Evolutionary conservation across 2,888 invertebrate species (phyloP).

Genomic region (Drosophila antonietae): DNA sequence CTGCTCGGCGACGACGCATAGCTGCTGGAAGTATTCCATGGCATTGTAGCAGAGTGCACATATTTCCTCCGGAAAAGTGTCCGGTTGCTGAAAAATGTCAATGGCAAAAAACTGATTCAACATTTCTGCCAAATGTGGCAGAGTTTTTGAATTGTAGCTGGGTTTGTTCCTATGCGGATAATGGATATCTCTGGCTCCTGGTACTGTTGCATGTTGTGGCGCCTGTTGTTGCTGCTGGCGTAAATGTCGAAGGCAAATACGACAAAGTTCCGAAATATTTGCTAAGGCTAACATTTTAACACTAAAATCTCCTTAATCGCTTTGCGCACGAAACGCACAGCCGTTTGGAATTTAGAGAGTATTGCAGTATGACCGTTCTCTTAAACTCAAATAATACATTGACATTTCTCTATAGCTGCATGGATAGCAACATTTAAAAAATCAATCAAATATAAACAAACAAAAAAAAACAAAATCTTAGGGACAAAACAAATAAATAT

Average conservation of each 20-base stretch:
- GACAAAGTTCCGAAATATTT: slow-evolving; percentile 75
- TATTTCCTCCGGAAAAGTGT: slow-evolving; percentile 67
- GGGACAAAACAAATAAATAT: no score
- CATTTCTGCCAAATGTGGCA: slow-evolving; percentile 64
- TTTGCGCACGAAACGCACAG: slow-evolving; percentile 47
- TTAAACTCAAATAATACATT: not conserved
- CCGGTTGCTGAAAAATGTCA: slow-evolving; percentile 63
- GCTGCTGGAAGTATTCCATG: slow-evolving; percentile 70
- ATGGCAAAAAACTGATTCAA: slow-evolving; percentile 69
- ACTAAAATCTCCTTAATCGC: slow-evolving; percentile 36
- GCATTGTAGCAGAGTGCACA: slow-evolving; percentile 75
- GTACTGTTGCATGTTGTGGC: slow-evolving; percentile 10
- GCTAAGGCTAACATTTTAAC: slow-evolving; percentile 51
- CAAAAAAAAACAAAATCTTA: no score
- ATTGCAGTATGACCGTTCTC: slow-evolving; percentile 28
- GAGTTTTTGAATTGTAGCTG: slow-evolving; percentile 50
- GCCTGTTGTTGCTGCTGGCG: slow-evolving; percentile 40
- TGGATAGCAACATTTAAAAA: no score
- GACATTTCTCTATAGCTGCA: not conserved
- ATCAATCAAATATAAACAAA: not conserved
- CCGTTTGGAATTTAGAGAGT: slow-evolving; percentile 18
- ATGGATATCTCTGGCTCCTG: slow-evolving; percentile 6
- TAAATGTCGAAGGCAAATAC: slow-evolving; percentile 73
- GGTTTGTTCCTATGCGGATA: slow-evolving; percentile 15
- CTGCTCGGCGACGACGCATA: slow-evolving; percentile 65